phyloP scores from a whole-genome alignment of 1,140 invertebrate species.

The Drosophila auraria region DNA sequence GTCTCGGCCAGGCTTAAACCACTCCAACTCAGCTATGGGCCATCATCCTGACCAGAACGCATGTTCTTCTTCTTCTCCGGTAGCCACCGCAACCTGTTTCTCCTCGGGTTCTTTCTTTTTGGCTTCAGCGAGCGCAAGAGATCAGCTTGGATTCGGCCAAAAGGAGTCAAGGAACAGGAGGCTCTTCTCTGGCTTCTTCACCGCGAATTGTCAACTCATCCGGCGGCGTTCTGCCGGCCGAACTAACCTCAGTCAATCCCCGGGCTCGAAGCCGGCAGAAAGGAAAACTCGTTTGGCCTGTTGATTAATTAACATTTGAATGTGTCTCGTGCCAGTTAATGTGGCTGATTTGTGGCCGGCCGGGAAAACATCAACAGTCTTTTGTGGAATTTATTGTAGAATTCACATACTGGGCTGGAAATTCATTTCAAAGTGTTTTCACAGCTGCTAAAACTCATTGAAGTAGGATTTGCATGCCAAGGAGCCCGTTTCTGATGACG shows the following conservation, averaged over 20 bases:
- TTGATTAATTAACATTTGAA: slow-evolving; percentile 76
- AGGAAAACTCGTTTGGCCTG: slow-evolving; percentile 28
- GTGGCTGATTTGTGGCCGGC: slow-evolving; percentile 64
- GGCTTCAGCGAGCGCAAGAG: neutral
- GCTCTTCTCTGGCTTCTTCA: slow-evolving; percentile 38
- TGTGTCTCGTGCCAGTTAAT: slow-evolving; percentile 65
- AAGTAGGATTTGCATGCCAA: slow-evolving; percentile 31
- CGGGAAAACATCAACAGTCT: slow-evolving; percentile 46
- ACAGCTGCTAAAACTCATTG: slow-evolving; percentile 33
- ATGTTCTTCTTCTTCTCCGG: slow-evolving; percentile 20
- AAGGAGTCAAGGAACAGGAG: slow-evolving; percentile 32
- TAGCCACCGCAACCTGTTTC: slow-evolving; percentile 43
- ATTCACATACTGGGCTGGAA: slow-evolving; percentile 14
- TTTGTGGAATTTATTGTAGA: slow-evolving; percentile 48
- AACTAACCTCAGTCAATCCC: slow-evolving; percentile 75
- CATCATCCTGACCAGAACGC: slow-evolving; percentile 42
- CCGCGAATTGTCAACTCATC: slow-evolving; percentile 49
- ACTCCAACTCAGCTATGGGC: slow-evolving; percentile 14
- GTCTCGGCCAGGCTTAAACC: slow-evolving; percentile 36
- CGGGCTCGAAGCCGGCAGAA: slow-evolving; percentile 44
- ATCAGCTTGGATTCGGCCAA: slow-evolving; percentile 19
- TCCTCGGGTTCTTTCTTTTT: neutral
- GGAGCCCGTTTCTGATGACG: slow-evolving; percentile 34
- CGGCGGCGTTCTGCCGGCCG: slow-evolving; percentile 1
- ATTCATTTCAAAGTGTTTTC: slow-evolving; percentile 33